Evolutionary conservation across 2,113 vertebrate species (phyloP), one percentile per base, ranked within the genome.

Genomic region (Colius striatus): DNA sequence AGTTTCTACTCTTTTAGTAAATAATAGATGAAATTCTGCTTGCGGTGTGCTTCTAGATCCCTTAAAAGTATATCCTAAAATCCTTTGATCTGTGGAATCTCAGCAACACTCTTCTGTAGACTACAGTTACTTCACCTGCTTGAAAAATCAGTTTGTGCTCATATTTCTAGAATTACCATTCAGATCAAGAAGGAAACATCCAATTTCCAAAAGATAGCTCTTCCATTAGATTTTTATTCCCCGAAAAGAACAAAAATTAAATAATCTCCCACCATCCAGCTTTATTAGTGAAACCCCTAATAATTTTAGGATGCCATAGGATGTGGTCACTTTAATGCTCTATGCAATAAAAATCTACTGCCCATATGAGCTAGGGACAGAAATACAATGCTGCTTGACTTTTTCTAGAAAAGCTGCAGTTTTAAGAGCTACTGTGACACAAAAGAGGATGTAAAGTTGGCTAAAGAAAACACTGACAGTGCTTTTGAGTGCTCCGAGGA

Each of bases 11-110:
- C 75, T 84, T 89, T 62, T 77, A 51, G 66, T 97, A 96, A 97
- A 96, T 97, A 97, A 95, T 92, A 94, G 93, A 96, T 88, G 47
- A 90, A 84, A 92, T 90, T 93, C 90, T 94, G 79, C 73, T 86
- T 80, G 55, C 60, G 55, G 51, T 77, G 51, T 2, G 5, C 34
- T 77, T 80, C 83, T 63, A 86, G 63, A 92, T 23, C 43, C 55
- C 75, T 88, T 77, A 77, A 77, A 93, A 94, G 71, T 90, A 93
- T 90, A 96, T 77, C 76, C 53, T 70, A 83, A 93, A 95, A 73
- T 70, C 30, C 78, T 82, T 83, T 80, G 58, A 73, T 60, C 79
- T 73, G 72, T 74, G 55, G 78, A 92, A 90, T 73, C 41, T 80
- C 60, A 55, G 67, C 67, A 90, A 48, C 65, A 79, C 76, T 83